Evolutionary conservation across 2,888 invertebrate genomes (phyloP).

Genomic region (Helobdella robusta): DNA sequence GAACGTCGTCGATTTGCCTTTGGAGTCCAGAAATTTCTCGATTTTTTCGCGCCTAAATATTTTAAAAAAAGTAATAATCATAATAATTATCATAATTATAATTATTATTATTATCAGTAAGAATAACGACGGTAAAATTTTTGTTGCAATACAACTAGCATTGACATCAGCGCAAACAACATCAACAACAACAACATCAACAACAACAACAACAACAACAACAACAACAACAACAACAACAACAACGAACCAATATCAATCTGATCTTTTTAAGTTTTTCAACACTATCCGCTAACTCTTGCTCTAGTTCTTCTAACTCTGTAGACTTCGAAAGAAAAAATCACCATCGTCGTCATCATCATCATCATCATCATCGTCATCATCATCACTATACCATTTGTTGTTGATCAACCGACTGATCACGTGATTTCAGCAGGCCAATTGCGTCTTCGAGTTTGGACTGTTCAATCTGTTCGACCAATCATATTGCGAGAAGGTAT

Average conservation of each 20-base stretch:
- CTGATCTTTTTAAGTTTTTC: constrained; percentile 16
- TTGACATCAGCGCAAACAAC: neutral
- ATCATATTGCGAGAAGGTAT: too few species aligned
- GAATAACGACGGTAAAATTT: too few species aligned
- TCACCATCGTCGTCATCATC: constrained; percentile 21
- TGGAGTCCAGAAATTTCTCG: constrained; percentile 64
- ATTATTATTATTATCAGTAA: constrained; percentile 17
- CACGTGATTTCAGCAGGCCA: too few species aligned
- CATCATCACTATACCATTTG: constrained; percentile 21
- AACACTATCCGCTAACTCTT: constrained; percentile 5
- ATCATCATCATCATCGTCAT: constrained; percentile 23
- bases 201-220: constrained; percentile 7
- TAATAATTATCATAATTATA: constrained; percentile 20
- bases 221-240: neutral
- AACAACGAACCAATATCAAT: neutral
- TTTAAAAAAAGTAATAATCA: constrained; percentile 16
- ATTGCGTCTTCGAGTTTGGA: too few species aligned
- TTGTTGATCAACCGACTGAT: too few species aligned
- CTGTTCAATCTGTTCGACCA: too few species aligned
- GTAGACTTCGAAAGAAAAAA: neutral
- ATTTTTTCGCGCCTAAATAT: constrained; percentile 54
- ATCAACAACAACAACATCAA: neutral
- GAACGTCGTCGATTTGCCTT: constrained; percentile 80
- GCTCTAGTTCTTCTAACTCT: constrained; percentile 12
- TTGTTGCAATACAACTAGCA: neutral